Conservation (phyloP, 1,140 invertebrate genomes). For the Bombus confusus region DNA sequence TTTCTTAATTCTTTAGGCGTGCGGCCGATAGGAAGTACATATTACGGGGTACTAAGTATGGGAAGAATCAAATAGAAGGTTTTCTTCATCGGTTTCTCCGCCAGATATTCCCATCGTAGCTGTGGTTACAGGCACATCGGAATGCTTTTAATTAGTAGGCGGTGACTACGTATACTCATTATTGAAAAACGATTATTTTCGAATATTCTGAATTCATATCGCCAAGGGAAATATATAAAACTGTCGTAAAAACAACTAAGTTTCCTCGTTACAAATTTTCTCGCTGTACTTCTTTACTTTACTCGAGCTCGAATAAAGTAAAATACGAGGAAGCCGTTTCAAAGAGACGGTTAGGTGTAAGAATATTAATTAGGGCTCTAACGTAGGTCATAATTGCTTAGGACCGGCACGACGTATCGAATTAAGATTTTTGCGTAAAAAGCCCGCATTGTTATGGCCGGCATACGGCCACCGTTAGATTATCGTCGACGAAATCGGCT, state of each 20-base stretch:
- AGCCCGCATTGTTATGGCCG: constrained; percentile 26
- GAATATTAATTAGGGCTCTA: background rate
- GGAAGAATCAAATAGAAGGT: background rate
- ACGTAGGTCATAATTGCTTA: constrained; percentile 54
- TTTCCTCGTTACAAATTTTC: background rate
- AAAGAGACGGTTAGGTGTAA: background rate
- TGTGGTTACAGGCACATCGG: constrained; percentile 16
- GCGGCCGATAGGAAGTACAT: too few species aligned
- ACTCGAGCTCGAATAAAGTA: too few species aligned
- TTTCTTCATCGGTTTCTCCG: background rate
- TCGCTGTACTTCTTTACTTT: too few species aligned
- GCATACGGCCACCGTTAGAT: constrained; percentile 20
- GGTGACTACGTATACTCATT: constrained; percentile 24
- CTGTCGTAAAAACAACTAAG: constrained; percentile 26
- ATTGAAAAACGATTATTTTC: constrained; percentile 52
- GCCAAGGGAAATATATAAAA: constrained; percentile 28
- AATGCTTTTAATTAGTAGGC: constrained; percentile 45
- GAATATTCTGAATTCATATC: constrained; percentile 49
- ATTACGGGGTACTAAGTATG: too few species aligned
- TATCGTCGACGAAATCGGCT: constrained; percentile 76
- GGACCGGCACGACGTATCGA: constrained; percentile 50
- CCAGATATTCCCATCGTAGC: constrained; percentile 11
- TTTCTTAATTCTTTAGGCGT: too few species aligned
- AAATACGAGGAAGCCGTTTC: background rate
- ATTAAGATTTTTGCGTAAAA: constrained; percentile 65